Conservation (phyloP, 2,113 vertebrate species). For the Hemibagrus wyckioides region DNA sequence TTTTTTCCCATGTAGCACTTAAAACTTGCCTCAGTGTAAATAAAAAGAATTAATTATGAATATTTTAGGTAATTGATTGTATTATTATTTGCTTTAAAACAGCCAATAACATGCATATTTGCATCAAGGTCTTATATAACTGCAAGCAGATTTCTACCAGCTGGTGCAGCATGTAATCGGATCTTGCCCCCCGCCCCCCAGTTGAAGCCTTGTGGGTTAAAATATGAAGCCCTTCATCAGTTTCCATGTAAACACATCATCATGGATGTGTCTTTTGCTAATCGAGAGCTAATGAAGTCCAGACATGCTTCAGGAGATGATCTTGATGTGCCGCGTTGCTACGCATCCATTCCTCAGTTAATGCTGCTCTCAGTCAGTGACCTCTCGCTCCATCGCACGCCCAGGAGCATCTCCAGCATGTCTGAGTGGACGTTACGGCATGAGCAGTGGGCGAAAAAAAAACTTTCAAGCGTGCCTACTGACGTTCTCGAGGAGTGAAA, state of each 20-base stretch:
- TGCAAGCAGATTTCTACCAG: background rate
- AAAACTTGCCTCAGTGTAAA: background rate
- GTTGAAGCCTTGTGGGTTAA: background rate
- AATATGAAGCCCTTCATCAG: slow-evolving; percentile 9
- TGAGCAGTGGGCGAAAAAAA: background rate
- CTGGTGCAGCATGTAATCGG: background rate
- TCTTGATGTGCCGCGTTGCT: slow-evolving; percentile 18
- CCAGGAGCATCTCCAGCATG: slow-evolving; percentile 41
- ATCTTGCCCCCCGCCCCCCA: background rate
- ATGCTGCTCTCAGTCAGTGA: slow-evolving; percentile 10
- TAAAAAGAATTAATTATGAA: background rate
- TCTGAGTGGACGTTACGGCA: slow-evolving; percentile 19
- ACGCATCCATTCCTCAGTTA: slow-evolving; percentile 11
- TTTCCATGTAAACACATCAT: slow-evolving; percentile 45
- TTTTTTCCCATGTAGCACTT: background rate
- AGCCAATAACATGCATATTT: background rate
- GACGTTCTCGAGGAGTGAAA: background rate
- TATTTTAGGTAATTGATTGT: background rate
- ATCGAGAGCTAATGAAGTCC: slow-evolving; percentile 37
- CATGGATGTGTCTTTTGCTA: background rate
- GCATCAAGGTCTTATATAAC: background rate
- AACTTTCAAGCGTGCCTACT: slow-evolving; percentile 1
- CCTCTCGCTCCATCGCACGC: slow-evolving; percentile 7
- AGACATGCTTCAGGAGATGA: slow-evolving; percentile 14
- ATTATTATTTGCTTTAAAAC: no score